These are phyloP conservation scores for Pollenia labialis DNA, from an alignment of 2,888 invertebrate species.

Conservation along the genomic window DNA sequence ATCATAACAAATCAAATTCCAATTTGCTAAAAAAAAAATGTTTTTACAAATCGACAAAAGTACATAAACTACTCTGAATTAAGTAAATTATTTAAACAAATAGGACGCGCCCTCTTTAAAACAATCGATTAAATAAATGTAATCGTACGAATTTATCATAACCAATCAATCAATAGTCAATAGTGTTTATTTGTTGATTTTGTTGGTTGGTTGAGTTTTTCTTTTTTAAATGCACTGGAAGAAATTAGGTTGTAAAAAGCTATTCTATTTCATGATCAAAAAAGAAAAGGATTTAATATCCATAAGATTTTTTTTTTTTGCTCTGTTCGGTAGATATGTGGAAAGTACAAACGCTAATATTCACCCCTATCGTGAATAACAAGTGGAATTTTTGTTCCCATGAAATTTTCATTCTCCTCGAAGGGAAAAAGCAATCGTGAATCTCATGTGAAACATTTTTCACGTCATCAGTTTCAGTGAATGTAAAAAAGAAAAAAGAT, in stretches of 20 bases:
- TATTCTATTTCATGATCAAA: too few species aligned
- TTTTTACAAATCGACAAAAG: neutral
- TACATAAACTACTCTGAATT: slow-evolving; percentile 48
- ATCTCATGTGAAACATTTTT: too few species aligned
- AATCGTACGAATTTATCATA: slow-evolving; percentile 71
- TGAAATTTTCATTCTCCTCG: too few species aligned
- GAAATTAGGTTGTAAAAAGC: neutral
- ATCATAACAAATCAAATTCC: slow-evolving; percentile 70
- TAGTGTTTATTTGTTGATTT: slow-evolving; percentile 43
- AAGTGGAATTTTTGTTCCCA: too few species aligned
- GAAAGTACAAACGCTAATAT: too few species aligned
- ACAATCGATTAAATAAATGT: slow-evolving; percentile 66
- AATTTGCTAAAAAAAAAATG: slow-evolving; percentile 40
- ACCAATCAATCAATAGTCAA: slow-evolving; percentile 71
- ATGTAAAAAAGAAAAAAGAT: too few species aligned
- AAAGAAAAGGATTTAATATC: too few species aligned
- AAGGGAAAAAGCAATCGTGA: too few species aligned
- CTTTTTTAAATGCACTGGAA: slow-evolving; percentile 39
- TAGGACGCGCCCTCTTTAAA: slow-evolving; percentile 68
- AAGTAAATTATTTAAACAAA: slow-evolving; percentile 71
- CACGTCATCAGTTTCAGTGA: too few species aligned
- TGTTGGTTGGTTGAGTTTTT: neutral
- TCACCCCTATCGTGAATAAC: too few species aligned
- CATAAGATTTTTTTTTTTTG: too few species aligned
- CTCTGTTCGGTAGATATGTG: too few species aligned